phyloP scores from a whole-genome alignment of 2,888 invertebrate genomes.

The Sipha maydis region DNA sequence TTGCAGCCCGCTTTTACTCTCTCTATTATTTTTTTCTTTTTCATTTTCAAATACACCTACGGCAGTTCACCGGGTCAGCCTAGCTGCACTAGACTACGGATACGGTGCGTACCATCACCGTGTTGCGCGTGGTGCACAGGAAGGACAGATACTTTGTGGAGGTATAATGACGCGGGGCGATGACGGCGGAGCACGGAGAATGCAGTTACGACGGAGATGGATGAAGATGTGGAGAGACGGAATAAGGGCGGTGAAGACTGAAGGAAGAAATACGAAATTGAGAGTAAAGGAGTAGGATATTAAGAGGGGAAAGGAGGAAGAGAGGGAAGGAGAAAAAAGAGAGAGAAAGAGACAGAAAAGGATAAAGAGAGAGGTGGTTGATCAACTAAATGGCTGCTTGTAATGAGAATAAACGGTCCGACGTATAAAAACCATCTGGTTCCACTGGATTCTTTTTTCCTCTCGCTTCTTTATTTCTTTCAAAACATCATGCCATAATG shows the following conservation, averaged over 20 bases:
- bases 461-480: conserved; percentile 19
- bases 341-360: too few relatives aligned
- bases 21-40: neutral
- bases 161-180: too few relatives aligned
- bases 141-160: too few relatives aligned
- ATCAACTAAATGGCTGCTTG: conserved; percentile 58
- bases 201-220: neutral
- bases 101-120: neutral
- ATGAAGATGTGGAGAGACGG: neutral
- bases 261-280: neutral
- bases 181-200: neutral
- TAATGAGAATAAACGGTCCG: conserved; percentile 61
- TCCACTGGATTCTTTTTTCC: conserved; percentile 21
- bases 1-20: neutral
- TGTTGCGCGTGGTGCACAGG: neutral
- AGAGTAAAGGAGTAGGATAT: neutral
- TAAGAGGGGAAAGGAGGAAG: neutral
- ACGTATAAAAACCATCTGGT: conserved; percentile 61
- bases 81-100: neutral
- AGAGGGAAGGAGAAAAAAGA: neutral
- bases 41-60: neutral
- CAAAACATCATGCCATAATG: neutral
- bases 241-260: neutral
- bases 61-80: neutral
- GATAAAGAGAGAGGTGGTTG: conserved; percentile 13